Evolutionary conservation across 1,140 invertebrate species (phyloP).

Genomic region (Hycleus phaleratus): DNA sequence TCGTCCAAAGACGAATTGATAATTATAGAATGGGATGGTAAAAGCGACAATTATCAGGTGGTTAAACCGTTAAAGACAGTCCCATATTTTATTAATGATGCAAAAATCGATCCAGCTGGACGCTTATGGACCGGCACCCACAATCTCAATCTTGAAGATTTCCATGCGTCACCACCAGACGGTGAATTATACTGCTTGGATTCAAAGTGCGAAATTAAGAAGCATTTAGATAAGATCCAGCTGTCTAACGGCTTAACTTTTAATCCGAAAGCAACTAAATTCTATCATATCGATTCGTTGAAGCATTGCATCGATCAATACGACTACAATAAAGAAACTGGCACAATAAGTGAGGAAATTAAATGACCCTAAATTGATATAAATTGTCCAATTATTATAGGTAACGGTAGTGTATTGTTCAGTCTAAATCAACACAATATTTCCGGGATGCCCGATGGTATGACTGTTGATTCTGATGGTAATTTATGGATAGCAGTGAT

Average conservation of each 20-base stretch:
- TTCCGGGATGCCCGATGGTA: slow-evolving; percentile 52
- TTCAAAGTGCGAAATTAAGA: slow-evolving; percentile 11
- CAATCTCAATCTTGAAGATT: too few relatives aligned
- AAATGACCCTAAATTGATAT: background rate
- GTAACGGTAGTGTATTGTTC: slow-evolving; percentile 25
- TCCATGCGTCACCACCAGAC: too few relatives aligned
- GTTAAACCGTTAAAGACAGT: too few relatives aligned
- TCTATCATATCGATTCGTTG: slow-evolving; percentile 69
- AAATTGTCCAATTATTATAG: slow-evolving; percentile 6
- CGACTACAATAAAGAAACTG: slow-evolving; percentile 39
- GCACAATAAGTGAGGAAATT: background rate
- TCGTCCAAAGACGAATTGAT: too few relatives aligned
- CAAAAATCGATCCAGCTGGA: slow-evolving; percentile 70
- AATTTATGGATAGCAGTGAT: slow-evolving; percentile 57
- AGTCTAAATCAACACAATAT: slow-evolving; percentile 21
- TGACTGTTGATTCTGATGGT: slow-evolving; percentile 57
- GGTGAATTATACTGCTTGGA: slow-evolving; percentile 48
- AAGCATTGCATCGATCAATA: slow-evolving; percentile 58
- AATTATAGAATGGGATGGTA: too few relatives aligned
- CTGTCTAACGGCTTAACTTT: slow-evolving; percentile 78
- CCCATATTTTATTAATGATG: slow-evolving; percentile 65
- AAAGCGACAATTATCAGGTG: too few relatives aligned
- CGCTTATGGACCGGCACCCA: slow-evolving; percentile 51
- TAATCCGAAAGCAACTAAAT: slow-evolving; percentile 55
- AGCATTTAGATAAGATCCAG: slow-evolving; percentile 44